Base-by-base conservation (phyloP, 1,140 invertebrate species). In the Penaeus chinensis region DNA sequence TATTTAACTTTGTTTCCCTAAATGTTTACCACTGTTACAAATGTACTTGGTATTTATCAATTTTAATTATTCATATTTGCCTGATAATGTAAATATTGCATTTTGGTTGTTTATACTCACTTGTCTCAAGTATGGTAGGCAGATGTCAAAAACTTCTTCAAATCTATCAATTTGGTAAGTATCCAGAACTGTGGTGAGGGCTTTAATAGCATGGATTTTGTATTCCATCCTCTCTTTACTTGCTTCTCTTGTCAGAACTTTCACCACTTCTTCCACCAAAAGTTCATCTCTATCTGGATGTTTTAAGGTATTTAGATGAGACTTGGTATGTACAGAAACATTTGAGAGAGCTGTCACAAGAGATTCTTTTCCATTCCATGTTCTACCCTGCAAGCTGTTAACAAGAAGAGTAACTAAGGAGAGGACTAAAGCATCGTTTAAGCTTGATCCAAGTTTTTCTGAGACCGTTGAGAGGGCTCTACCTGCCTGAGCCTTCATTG, bases 331-430 rank as follows among this genome's bases (percentile, higher is more conserved):
- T 24, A 90, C 69, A 10, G 83, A 71, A n/a, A 98, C 93, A 27
- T 92, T 91, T 42, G 95, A 94, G 19, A 98, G 91, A 1, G 97
- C 97, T 90, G 95, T 94, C 8, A 98, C 91, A 13, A 98, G 91
- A 83, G 95, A 93, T 90, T 97, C 95, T 92, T 98, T 98, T 24
- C 97, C 97, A 90, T 95, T 95, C 95, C 96, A 98, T 0, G 96
- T 98, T 91, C 96, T 94, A 10, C 97, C 97, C 84, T 95, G 94
- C n/a, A 97, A 92, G 3, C 95, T 95, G 80, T 93, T 93, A 0
- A 96, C 92, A 60, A 98, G 91, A 76, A 96, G 94, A 54, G 93
- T 94, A 3, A 97, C 92, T 18, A 98, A 93, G 22, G 92, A 92
- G 89, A 95, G 94, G 54, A 96, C 92, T 84, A 96, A 94, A 11